These are phyloP conservation scores for Rhyacophila brunnea DNA, from an alignment of 1,140 invertebrate genomes.

Conservation along the genomic window DNA sequence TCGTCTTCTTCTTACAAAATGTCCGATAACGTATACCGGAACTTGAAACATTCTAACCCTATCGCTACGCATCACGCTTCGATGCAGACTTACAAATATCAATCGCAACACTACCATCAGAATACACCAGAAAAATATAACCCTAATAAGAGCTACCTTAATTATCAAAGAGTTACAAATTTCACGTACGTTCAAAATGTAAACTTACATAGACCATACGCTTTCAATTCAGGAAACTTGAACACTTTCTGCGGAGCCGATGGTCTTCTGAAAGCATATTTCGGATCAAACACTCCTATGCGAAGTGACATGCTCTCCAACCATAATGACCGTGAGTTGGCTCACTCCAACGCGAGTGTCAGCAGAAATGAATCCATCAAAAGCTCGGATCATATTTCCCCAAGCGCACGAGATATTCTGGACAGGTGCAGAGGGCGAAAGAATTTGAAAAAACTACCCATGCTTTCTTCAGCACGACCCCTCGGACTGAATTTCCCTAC, in stretches of 20 bases:
- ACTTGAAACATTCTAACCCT: slow-evolving; percentile 29
- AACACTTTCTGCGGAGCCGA: slow-evolving; percentile 22
- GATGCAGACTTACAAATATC: slow-evolving; percentile 11
- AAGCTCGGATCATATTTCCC: slow-evolving; percentile 13
- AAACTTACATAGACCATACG: slow-evolving; percentile 12
- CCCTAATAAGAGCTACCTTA: slow-evolving; percentile 11
- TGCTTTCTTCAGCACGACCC: slow-evolving; percentile 29
- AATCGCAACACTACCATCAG: neutral
- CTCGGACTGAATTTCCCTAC: slow-evolving; percentile 30
- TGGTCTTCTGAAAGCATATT: slow-evolving; percentile 22
- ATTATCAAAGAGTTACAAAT: slow-evolving; percentile 11
- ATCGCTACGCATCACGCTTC: slow-evolving; percentile 26
- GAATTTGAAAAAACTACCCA: slow-evolving; percentile 27
- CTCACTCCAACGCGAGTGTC: neutral
- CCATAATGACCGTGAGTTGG: slow-evolving; percentile 3
- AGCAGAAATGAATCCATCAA: slow-evolving; percentile 21
- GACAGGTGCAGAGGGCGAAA: slow-evolving; percentile 17
- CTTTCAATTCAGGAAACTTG: slow-evolving; percentile 32
- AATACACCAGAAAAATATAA: slow-evolving; percentile 9
- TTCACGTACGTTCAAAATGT: neutral
- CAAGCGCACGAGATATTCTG: slow-evolving; percentile 13
- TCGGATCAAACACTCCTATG: slow-evolving; percentile 16
- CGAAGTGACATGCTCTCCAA: slow-evolving; percentile 11
- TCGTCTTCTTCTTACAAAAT: slow-evolving; percentile 24
- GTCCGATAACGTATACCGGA: slow-evolving; percentile 22